Evolutionary conservation across 1,140 invertebrate genomes (phyloP).

Genomic region (Drosophila subpulchrella): DNA sequence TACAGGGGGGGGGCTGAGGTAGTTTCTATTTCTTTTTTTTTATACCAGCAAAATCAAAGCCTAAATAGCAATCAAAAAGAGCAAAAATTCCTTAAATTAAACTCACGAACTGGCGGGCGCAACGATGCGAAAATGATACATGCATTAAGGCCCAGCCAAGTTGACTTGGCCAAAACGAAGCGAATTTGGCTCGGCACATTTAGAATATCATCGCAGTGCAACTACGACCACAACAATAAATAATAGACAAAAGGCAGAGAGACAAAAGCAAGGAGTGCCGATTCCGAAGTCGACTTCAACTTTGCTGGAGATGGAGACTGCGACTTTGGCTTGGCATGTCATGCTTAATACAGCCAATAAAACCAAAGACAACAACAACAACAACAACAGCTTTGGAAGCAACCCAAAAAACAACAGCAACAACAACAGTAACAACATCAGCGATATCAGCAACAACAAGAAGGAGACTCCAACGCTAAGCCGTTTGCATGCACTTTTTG

Average conservation of each 20-base stretch:
- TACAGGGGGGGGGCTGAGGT: slow-evolving; percentile 19
- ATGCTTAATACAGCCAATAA: slow-evolving; percentile 82
- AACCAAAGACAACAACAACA: slow-evolving; percentile 36
- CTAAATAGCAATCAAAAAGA: slow-evolving; percentile 82
- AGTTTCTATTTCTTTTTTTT: background rate
- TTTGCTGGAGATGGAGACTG: slow-evolving; percentile 3
- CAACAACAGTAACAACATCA: slow-evolving; percentile 28
- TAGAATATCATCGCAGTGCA: slow-evolving; percentile 78
- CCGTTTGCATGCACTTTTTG: slow-evolving; percentile 77
- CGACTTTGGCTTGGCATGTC: slow-evolving; percentile 71
- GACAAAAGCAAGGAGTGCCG: slow-evolving; percentile 75
- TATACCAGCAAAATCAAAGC: slow-evolving; percentile 57
- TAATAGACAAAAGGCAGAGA: slow-evolving; percentile 59
- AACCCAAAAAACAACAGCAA: slow-evolving; percentile 29
- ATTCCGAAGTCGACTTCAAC: slow-evolving; percentile 39
- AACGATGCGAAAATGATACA: slow-evolving; percentile 83
- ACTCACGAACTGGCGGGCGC: slow-evolving; percentile 73
- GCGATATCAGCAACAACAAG: slow-evolving; percentile 20
- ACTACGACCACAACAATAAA: slow-evolving; percentile 45
- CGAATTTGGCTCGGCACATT: slow-evolving; percentile 79
- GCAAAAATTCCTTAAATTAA: slow-evolving; percentile 82
- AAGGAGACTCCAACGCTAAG: slow-evolving; percentile 62
- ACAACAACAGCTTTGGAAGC: slow-evolving; percentile 59
- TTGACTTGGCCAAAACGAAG: slow-evolving; percentile 76
- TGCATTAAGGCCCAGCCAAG: slow-evolving; percentile 70